A percentile compares a stretch with the other conserved stretches of the same genome.
These are phyloP conservation scores for Ptychodera flava DNA, from an alignment of 35 echinoderm and acorn worm genomes.

Conservation along the genomic window DNA sequence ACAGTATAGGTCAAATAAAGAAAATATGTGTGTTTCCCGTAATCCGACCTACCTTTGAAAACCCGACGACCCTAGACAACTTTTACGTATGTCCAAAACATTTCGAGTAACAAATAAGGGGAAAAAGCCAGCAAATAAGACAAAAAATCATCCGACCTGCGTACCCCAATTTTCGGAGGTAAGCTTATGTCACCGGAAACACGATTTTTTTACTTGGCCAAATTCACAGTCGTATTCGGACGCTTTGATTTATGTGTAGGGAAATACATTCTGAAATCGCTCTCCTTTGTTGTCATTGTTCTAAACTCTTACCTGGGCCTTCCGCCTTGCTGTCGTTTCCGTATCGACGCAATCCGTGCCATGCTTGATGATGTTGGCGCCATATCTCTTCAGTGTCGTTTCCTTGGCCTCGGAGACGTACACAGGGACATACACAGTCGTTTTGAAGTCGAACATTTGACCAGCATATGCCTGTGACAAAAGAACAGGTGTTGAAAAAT, in stretches of 20 bases:
- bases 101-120: too few relatives aligned
- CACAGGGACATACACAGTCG: not conserved
- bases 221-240: not conserved
- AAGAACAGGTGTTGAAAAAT: not conserved
- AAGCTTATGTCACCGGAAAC: not conserved
- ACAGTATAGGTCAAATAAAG: too few relatives aligned
- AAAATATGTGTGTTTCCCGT: too few relatives aligned
- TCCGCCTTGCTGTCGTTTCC: not conserved
- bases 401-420: not conserved
- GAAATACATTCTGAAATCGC: not conserved
- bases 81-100: too few relatives aligned
- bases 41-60: too few relatives aligned
- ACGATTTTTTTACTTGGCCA: not conserved
- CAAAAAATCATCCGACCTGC: too few relatives aligned
- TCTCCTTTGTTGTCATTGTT: not conserved
- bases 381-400: not conserved
- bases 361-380: not conserved
- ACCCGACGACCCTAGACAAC: too few relatives aligned
- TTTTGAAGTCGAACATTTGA: not conserved
- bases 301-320: not conserved
- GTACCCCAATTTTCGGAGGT: not conserved
- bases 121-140: too few relatives aligned
- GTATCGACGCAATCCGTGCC: not conserved
- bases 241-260: not conserved
- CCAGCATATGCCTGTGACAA: not conserved